Base-by-base conservation (phyloP, 2,113 vertebrate genomes). In the Oreochromis tanganicae region DNA sequence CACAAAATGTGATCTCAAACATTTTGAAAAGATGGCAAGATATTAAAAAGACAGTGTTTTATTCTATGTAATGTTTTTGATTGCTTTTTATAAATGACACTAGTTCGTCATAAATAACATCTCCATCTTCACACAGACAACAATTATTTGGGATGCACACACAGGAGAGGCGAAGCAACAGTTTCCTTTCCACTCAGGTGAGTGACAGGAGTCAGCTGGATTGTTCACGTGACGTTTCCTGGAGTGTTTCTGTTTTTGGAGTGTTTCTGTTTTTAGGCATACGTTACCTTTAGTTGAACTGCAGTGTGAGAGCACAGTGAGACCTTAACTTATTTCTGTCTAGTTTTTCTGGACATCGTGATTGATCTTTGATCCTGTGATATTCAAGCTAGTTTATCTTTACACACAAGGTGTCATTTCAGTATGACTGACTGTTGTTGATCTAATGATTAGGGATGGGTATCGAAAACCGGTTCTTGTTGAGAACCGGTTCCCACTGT, bases 71-170 rank as follows among this genome's bases (percentile, higher is more conserved):
- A 27, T 80, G 24, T 48, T 61, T 66, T 79, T 24, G 32, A 41
- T 36, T 55, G 57, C 4, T 29, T 16, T 5, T 19, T 29, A 34
- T 21, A 9, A 68, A 21, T 4, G 1, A 14, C 36, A 2, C 5
- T 27, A 12, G n/a, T 82, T 38, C 1, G 10, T 29, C 68, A 52
- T 79, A 8, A 78, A 71, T 82, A 68, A 81, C 63, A 13, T 79
- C 10, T 88, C 34, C 8, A 85, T 82, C 91, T 84, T 80, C 17
- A 57, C 86, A 57, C 94, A 99, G 99, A 99, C 99, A 63, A 99
- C 99, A 86, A 99, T 99, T 96, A 99, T 99, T 93, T 99, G 99
- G 99, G 99, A 99, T 87, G 99, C 98, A 87, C 98, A 99, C 93
- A 99, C 99, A 8, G 99, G 99, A 2, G 99, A 99, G 95, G 99